Base-by-base conservation (phyloP, 1,140 invertebrate genomes). In the Copidosoma floridanum region DNA sequence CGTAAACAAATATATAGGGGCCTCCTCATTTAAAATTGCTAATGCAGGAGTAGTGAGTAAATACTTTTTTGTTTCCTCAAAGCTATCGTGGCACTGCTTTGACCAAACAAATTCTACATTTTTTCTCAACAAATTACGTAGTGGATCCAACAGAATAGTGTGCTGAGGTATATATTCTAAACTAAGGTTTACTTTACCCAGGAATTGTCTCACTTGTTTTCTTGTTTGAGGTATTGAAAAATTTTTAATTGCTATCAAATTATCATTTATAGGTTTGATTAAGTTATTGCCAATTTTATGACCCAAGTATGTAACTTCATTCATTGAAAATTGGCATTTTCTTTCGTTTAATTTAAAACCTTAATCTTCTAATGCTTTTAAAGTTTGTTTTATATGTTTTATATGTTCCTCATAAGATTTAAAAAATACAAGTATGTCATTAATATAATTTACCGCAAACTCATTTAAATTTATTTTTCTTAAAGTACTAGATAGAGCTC, bases 1-100 rank as follows among this genome's bases (percentile, higher is more conserved):
- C 11, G 67, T 68, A 35, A 55, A 64, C 41, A 68, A 62, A 29
- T 48, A 46, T 63, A 64, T 62, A 40, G 67, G 59, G 26, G 55
- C 11, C 18, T 46, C 24, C 20, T 51, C 51, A 51, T 68, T 54
- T 50, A 64, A 68, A 21, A 68, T 66, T 41, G 56, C 54, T 23
- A 65, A 47, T 29, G 23, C 29, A 12, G 63, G 63, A 16, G 20
- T 18, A 18, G 63, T 29, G 32, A 52, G 53, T 12, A 65, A 38
- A 21, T 57, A 48, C 5, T 57, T 21, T 65, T 65, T 65, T 57
- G 21, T 57, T 37, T 41, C 21, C 24, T 61, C 37, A 61, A 61
- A 61, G 18, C 37, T 48, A 14, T 65, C 41, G 20, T 57, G 18
- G 21, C 63, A 65, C 10, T 53, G 23, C 24, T 58, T 12, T 47